These are phyloP conservation scores for Porites rus DNA, from an alignment of 92 coral and sea anemone genomes.

Conservation along the genomic window DNA sequence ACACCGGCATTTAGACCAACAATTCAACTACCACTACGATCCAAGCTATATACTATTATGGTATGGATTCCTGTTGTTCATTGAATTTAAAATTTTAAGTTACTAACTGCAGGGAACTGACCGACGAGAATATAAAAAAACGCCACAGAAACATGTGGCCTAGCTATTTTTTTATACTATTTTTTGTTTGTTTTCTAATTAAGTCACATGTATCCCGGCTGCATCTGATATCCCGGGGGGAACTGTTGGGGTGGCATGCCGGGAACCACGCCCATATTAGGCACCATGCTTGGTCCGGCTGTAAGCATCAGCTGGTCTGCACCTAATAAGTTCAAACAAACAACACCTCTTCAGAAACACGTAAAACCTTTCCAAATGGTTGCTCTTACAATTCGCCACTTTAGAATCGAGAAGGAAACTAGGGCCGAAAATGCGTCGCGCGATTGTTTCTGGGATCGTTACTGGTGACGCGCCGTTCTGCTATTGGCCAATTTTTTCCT, in stretches of 20 bases:
- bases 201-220: constrained; percentile 46
- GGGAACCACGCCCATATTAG: constrained; percentile 69
- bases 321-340: constrained; percentile 45
- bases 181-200: background rate
- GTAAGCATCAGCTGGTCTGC: constrained; percentile 96
- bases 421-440: no score
- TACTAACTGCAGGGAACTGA: constrained; percentile 26
- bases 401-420: no score
- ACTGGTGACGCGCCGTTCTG: no score
- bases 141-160: constrained; percentile 45
- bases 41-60: constrained; percentile 17
- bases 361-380: no score
- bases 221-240: constrained; percentile 43
- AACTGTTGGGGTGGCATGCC: constrained; percentile 79
- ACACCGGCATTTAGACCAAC: constrained; percentile 11
- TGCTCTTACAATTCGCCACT: no score
- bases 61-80: constrained; percentile 4
- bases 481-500: no score
- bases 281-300: constrained; percentile 94
- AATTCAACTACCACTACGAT: constrained; percentile 6
- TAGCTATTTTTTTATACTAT: constrained; percentile 31
- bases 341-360: background rate
- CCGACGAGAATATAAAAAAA: constrained; percentile 51
- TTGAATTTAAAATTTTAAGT: constrained; percentile 39
- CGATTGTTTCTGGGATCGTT: no score